Base-by-base conservation (phyloP, 2,797 vertebrate species). In the Danio aesculapii region DNA sequence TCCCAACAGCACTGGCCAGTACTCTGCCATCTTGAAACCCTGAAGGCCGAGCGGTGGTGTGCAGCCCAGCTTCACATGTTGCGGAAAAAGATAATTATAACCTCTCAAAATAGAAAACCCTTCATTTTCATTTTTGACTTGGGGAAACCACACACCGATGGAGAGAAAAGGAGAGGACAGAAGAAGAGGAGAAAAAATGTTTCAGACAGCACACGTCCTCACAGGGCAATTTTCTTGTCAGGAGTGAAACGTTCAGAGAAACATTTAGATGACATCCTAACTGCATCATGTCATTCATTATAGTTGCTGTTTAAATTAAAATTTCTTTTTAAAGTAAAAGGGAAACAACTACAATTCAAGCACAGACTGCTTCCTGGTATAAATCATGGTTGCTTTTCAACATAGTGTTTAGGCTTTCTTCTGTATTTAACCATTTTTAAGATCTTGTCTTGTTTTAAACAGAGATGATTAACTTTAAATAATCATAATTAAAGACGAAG, bases 61-160 rank as follows among this genome's bases (percentile, higher is more conserved):
- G 50, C 2, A 64, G 78, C 69, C 19, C 61, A n/a, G 59, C 78
- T 57, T 73, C 69, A 73, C 50, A 66, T 80, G 78, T 73, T 80
- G 59, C 66, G 19, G 78, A 78, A 83, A 84, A 76, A 84, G 61
- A 86, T 83, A 81, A 84, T 86, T 86, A 81, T 19, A 57, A 64
- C 70, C 73, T 74, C 85, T 84, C 77, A 83, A 80, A 86, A 83
- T 83, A 84, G 85, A 84, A 84, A 84, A 77, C 80, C 79, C 75
- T 73, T 76, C 19, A 76, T 83, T 83, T 83, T 79, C 71, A 71
- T 86, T 86, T 79, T 49, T 66, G 53, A 21, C 41, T 61, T 57
- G 75, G 47, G 80, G 57, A 82, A 84, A 83, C 80, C 69, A 53
- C 80, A 84, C 17, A 67, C 77, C 9, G 39, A 68, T 55, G 74